A percentile compares a stretch with the other conserved stretches of the same genome.
phyloP scores from a whole-genome alignment of 2,113 vertebrate genomes.

The Colinus virginianus region DNA sequence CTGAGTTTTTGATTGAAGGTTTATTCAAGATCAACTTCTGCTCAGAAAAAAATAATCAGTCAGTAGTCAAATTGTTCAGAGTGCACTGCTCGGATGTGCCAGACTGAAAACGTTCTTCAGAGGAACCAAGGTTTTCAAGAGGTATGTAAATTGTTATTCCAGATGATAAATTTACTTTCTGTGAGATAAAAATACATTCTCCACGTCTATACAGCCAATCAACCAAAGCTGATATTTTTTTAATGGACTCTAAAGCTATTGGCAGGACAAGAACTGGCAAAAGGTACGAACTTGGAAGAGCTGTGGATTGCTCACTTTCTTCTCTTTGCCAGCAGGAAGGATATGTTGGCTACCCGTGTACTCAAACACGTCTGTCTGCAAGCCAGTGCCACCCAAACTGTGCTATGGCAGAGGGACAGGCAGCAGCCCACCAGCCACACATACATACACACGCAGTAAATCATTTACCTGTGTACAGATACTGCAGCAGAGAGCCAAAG shows the following conservation, averaged over 20 bases:
- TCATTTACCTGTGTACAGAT: slow-evolving; percentile 92
- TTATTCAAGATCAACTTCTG: not conserved
- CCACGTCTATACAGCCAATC: not conserved
- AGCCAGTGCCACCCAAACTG: not conserved
- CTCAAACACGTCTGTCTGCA: not conserved
- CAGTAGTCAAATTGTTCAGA: not conserved
- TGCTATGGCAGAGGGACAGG: not conserved
- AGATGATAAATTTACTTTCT: not conserved
- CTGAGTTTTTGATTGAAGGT: not conserved
- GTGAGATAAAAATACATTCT: not conserved
- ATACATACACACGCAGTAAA: not conserved
- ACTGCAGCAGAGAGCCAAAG: slow-evolving; percentile 92
- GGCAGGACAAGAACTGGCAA: slow-evolving; percentile 26
- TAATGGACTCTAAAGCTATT: not conserved
- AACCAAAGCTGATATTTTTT: not conserved
- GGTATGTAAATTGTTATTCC: not conserved
- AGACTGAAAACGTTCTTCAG: not conserved
- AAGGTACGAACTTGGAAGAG: slow-evolving; percentile 25
- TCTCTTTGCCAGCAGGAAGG: not conserved
- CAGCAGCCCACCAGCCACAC: not conserved
- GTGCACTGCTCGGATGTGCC: not conserved
- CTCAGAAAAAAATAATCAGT: not conserved
- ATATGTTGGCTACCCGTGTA: not conserved
- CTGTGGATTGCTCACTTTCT: not conserved
- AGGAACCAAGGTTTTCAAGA: not conserved